Base-by-base conservation (phyloP, 2,113 vertebrate species). In the Camelus dromedarius region DNA sequence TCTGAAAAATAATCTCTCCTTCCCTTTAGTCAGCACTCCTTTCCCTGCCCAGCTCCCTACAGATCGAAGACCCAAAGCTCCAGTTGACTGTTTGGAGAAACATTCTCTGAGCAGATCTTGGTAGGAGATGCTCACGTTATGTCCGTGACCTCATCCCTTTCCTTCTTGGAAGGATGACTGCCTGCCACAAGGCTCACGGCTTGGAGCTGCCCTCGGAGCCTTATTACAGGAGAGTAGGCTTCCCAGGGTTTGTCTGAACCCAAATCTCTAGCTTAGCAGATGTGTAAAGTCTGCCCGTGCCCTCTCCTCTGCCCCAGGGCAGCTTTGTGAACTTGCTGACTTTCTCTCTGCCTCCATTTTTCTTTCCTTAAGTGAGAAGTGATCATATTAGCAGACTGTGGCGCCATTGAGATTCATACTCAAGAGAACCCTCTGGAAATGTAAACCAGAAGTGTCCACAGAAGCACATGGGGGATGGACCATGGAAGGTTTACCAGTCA, bases 351-450 rank as follows among this genome's bases (percentile, higher is more conserved):
- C 62, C 35, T 86, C 82, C 95, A 26, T 50, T 72, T 80, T 77
- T 76, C 42, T 89, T 46, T 91, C 48, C 42, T 91, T 91, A 64
- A 77, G 66, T 83, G 46, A 92, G n/a, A 58, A 60, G 22, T 26
- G 13, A 62, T 58, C 84, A 6, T 80, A 30, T 73, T 87, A 87
- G 42, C 75, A 70, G 79, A 80, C 91, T 26, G 0, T 4, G 87
- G 91, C 86, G 62, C 32, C 87, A 5, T 1, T n/a, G 54, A 60
- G 88, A 95, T 66, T 87, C 70, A 87, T 82, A 80, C 48, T 83
- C 87, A 38, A 90, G 76, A 84, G 86, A 96, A 93, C 82, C 58
- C 1, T 1, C 48, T 56, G 76, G 76, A 96, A 91, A 93, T 35
- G 24, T 52, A 62, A 35, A 60, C 64, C 80, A 96, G 48, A 56